Evolutionary conservation across 2,797 vertebrate species (phyloP).

Genomic region (Rhodeus uyekii): DNA sequence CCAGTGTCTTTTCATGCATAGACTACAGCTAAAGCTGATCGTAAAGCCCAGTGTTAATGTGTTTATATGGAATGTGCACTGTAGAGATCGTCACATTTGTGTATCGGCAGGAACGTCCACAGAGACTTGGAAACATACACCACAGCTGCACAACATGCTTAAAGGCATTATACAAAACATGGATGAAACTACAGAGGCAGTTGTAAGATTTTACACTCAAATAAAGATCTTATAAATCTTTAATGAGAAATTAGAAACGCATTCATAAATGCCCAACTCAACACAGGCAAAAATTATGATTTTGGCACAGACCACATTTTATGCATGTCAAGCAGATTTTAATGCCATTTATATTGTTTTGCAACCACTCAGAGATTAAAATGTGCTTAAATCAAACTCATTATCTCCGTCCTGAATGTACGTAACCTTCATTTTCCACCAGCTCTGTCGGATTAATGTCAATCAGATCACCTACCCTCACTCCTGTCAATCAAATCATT

Average conservation of each 20-base stretch:
- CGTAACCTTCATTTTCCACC: constrained; percentile 43
- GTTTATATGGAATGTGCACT: constrained; percentile 1
- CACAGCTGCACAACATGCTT: not conserved
- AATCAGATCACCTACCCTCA: constrained; percentile 62
- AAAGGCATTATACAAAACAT: not conserved
- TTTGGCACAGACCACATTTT: not conserved
- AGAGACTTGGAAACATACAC: not conserved
- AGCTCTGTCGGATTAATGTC: constrained; percentile 70
- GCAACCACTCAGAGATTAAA: constrained; percentile 28
- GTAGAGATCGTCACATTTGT: not conserved
- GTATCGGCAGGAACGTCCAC: not conserved
- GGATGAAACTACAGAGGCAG: not conserved
- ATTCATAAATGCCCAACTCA: constrained; percentile 3
- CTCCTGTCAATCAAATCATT: constrained; percentile 75
- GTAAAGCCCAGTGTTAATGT: constrained; percentile 1
- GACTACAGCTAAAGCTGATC: not conserved
- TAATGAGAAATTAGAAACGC: not conserved
- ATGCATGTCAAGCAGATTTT: not conserved
- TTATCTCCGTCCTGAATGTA: constrained; percentile 25
- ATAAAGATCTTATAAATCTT: not conserved
- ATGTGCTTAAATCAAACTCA: constrained; percentile 21
- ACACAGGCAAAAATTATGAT: not conserved
- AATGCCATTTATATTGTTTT: not conserved
- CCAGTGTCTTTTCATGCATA: not conserved
- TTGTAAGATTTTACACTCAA: not conserved